Evolutionary conservation across 2,888 invertebrate genomes (phyloP).

Genomic region (Thecophora atra): DNA sequence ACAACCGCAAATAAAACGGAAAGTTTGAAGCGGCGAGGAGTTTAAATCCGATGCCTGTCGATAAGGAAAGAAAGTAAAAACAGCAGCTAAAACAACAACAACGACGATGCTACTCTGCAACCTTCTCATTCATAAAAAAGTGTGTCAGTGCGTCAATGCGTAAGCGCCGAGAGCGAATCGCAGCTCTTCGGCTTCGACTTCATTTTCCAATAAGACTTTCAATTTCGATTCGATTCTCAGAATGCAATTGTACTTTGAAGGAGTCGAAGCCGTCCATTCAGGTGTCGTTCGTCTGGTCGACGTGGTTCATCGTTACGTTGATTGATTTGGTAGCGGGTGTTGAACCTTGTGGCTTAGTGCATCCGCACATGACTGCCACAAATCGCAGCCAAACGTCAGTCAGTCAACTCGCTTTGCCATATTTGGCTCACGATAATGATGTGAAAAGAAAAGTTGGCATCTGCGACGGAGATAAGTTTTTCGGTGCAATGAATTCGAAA

Average conservation of each 20-base stretch:
- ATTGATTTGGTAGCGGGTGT: slow-evolving; percentile 30
- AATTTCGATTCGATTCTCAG: slow-evolving; percentile 5
- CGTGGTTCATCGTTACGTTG: not conserved
- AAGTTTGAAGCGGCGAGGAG: not conserved
- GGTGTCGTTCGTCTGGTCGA: not conserved
- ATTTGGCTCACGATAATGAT: slow-evolving; percentile 40
- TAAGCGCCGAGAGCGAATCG: no score
- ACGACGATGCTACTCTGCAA: no score
- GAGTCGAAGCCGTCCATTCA: no score
- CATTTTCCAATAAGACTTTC: slow-evolving; percentile 14
- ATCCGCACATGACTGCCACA: slow-evolving; percentile 22
- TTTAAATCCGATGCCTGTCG: not conserved
- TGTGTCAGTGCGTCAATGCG: slow-evolving; percentile 25
- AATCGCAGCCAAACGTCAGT: slow-evolving; percentile 11
- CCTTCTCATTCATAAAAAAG: slow-evolving; percentile 17
- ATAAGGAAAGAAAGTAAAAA: slow-evolving; percentile 18
- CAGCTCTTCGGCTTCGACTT: no score
- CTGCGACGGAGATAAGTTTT: slow-evolving; percentile 4
- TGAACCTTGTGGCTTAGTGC: slow-evolving; percentile 9
- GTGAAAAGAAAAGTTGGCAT: slow-evolving; percentile 33
- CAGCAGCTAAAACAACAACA: slow-evolving; percentile 2
- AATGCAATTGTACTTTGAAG: not conserved
- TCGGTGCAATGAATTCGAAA: slow-evolving; percentile 13
- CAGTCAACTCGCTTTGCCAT: slow-evolving; percentile 27
- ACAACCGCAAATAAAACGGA: not conserved